These are phyloP conservation scores for Eupleurogrammus muticus DNA, from an alignment of 2,797 vertebrate genomes.

Conservation along the genomic window DNA sequence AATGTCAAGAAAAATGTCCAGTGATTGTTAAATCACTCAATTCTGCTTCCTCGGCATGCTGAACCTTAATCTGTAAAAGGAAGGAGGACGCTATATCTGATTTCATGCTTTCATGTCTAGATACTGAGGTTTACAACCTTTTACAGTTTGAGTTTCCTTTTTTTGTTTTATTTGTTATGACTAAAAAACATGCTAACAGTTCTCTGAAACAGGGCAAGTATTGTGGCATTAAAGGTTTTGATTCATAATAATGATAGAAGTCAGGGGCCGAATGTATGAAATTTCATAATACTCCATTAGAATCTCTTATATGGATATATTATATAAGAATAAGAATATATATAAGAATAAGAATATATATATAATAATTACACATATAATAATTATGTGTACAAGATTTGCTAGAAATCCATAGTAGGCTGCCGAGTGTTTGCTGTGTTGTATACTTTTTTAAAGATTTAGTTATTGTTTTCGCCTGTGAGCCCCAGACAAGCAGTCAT, in stretches of 20 bases:
- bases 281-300: background rate
- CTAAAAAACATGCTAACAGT: background rate
- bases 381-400: too few species aligned
- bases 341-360: too few species aligned
- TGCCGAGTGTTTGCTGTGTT: background rate
- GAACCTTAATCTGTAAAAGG: background rate
- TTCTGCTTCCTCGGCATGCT: background rate
- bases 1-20: background rate
- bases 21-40: background rate
- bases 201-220: background rate
- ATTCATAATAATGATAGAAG: background rate
- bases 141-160: background rate
- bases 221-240: background rate
- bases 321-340: too few species aligned
- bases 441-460: background rate
- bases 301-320: too few species aligned
- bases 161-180: background rate
- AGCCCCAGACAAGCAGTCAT: background rate
- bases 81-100: constrained; percentile 6
- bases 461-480: background rate
- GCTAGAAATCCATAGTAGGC: background rate
- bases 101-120: background rate
- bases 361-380: too few species aligned
- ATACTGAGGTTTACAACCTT: constrained; percentile 3
- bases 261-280: background rate